Conservation (phyloP, 2,113 vertebrate genomes). For the Bubo bubo region DNA sequence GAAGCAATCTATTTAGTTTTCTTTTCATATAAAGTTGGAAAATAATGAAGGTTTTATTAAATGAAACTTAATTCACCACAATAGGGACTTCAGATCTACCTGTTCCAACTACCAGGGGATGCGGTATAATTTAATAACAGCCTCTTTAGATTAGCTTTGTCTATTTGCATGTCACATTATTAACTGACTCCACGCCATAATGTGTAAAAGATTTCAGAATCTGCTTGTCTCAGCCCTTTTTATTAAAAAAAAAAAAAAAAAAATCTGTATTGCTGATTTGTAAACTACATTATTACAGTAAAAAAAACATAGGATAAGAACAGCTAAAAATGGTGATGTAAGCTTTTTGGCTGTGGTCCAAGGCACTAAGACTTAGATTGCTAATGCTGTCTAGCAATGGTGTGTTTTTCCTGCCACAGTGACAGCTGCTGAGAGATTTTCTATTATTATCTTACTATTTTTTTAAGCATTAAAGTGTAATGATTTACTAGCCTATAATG, state of each 20-base stretch:
- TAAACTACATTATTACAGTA: neutral
- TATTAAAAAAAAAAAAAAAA: neutral
- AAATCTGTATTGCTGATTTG: neutral
- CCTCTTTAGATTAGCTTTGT: slow-evolving; percentile 30
- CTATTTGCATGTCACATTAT: neutral
- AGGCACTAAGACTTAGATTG: neutral
- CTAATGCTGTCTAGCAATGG: neutral
- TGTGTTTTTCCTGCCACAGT: slow-evolving; percentile 36
- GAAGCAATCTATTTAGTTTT: slow-evolving; percentile 53
- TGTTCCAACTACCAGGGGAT: neutral
- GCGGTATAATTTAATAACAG: slow-evolving; percentile 21
- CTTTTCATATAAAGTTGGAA: slow-evolving; percentile 42
- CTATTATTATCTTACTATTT: slow-evolving; percentile 54
- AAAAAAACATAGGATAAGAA: neutral
- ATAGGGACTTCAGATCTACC: neutral
- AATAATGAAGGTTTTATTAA: slow-evolving; percentile 67
- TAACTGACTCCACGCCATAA: neutral
- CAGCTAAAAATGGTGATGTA: neutral
- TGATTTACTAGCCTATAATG: slow-evolving; percentile 28
- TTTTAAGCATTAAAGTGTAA: slow-evolving; percentile 32
- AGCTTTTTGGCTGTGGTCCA: slow-evolving; percentile 14
- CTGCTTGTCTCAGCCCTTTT: neutral
- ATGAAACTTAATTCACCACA: slow-evolving; percentile 24
- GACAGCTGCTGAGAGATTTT: slow-evolving; percentile 67
- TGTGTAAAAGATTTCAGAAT: neutral